phyloP scores from a whole-genome alignment of 2,113 vertebrate species.

The Ailurus styani region DNA sequence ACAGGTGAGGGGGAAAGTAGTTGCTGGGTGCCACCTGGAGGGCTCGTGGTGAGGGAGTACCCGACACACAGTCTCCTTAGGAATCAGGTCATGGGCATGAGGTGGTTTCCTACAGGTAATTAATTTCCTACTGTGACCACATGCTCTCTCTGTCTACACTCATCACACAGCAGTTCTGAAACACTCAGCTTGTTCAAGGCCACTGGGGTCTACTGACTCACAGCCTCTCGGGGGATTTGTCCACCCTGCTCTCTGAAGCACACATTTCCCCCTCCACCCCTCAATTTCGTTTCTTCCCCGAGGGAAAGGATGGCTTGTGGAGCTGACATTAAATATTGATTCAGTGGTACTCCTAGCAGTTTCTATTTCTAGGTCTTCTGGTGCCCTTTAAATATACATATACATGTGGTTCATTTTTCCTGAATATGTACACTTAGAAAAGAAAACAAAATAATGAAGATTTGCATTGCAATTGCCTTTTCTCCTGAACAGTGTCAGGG shows the following conservation, averaged over 20 bases:
- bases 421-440: conserved; percentile 19
- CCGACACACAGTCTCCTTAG: background rate
- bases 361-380: conserved; percentile 38
- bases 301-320: background rate
- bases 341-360: background rate
- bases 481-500: background rate
- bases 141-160: conserved; percentile 43
- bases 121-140: conserved; percentile 67
- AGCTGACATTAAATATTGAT: conserved; percentile 3
- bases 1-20: background rate
- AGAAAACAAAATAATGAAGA: conserved; percentile 5
- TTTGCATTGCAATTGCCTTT: conserved; percentile 19
- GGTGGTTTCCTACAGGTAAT: conserved; percentile 61
- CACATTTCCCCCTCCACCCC: background rate
- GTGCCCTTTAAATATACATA: conserved; percentile 29
- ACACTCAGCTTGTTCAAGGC: background rate
- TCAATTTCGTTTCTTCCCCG: background rate
- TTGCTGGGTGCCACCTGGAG: conserved; percentile 56
- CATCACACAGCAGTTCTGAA: conserved; percentile 33
- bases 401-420: background rate
- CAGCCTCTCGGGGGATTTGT: background rate
- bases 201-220: background rate
- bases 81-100: conserved; percentile 57
- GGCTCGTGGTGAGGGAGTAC: background rate
- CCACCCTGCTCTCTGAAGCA: background rate